These are phyloP conservation scores for Amblyornis subalaris DNA, from an alignment of 2,113 vertebrate species.

Conservation along the genomic window DNA sequence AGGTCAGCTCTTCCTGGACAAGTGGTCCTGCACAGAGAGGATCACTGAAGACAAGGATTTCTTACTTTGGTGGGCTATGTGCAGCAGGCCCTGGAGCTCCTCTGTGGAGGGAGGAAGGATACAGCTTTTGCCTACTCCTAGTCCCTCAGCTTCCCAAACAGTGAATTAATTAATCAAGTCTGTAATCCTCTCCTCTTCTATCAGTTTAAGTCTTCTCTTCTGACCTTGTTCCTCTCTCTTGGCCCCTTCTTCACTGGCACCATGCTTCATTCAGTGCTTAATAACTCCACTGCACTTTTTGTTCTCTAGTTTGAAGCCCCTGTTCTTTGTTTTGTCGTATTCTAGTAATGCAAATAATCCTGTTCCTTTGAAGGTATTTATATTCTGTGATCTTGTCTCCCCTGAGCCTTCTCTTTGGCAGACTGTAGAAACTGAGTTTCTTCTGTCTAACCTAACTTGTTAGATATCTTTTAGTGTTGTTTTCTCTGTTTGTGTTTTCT, in stretches of 20 bases:
- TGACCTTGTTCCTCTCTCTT: neutral
- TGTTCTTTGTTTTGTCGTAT: conserved; percentile 22
- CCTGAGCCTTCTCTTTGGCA: conserved; percentile 22
- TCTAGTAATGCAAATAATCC: conserved; percentile 26
- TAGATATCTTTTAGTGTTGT: neutral
- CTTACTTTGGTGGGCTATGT: neutral
- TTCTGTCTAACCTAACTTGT: neutral
- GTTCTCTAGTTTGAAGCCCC: neutral
- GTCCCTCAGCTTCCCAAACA: neutral
- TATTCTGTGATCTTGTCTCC: conserved; percentile 33
- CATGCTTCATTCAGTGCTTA: neutral
- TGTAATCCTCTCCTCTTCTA: conserved; percentile 15
- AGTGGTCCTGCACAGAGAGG: neutral
- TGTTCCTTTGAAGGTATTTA: conserved; percentile 22
- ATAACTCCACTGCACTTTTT: neutral
- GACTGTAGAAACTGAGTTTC: neutral
- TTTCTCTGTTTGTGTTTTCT: neutral
- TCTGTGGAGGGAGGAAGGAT: neutral
- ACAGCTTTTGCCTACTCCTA: neutral
- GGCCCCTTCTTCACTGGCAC: neutral
- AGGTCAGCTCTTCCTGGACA: neutral
- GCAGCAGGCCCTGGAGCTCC: neutral
- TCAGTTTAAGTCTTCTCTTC: neutral
- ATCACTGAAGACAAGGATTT: neutral
- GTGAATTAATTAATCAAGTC: neutral